Percentiles rank a stretch among this genome's conserved stretches.
These are phyloP conservation scores for Tribolium freemani DNA, from an alignment of 2,888 invertebrate species.

Conservation along the genomic window DNA sequence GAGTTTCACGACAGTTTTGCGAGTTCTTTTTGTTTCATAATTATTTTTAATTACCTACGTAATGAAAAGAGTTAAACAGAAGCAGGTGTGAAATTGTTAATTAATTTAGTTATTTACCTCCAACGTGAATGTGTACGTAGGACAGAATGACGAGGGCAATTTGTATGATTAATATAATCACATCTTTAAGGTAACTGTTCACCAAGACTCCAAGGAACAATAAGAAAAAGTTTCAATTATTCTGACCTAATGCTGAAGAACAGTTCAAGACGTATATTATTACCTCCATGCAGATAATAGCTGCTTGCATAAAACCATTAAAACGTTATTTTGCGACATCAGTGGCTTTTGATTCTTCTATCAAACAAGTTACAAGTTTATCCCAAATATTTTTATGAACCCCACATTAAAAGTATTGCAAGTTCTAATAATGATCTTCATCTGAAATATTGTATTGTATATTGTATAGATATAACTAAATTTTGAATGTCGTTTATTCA, in stretches of 20 bases:
- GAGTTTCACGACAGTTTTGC: too few species aligned
- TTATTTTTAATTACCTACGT: background rate
- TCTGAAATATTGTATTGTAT: too few species aligned
- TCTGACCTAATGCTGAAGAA: constrained; percentile 8
- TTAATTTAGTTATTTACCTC: background rate
- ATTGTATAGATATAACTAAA: too few species aligned
- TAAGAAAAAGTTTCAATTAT: constrained; percentile 10
- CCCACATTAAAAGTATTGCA: too few species aligned
- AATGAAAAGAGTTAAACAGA: background rate
- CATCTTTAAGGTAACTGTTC: constrained; percentile 27
- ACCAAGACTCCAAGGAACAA: background rate
- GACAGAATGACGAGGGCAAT: background rate
- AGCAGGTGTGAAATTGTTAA: background rate
- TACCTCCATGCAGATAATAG: constrained; percentile 1
- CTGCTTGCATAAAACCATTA: background rate
- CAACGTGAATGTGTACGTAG: too few species aligned
- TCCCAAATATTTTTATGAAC: too few species aligned
- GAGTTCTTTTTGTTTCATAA: background rate
- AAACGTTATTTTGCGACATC: background rate
- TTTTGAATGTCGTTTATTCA: too few species aligned
- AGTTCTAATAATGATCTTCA: too few species aligned
- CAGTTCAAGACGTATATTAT: background rate
- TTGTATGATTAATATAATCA: constrained; percentile 16
- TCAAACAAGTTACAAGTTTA: too few species aligned
- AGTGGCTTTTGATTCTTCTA: background rate